Percentiles rank a stretch among this genome's conserved stretches.
These are phyloP conservation scores for Melinopterus prodromus DNA, from an alignment of 2,888 invertebrate species.

Conservation along the genomic window DNA sequence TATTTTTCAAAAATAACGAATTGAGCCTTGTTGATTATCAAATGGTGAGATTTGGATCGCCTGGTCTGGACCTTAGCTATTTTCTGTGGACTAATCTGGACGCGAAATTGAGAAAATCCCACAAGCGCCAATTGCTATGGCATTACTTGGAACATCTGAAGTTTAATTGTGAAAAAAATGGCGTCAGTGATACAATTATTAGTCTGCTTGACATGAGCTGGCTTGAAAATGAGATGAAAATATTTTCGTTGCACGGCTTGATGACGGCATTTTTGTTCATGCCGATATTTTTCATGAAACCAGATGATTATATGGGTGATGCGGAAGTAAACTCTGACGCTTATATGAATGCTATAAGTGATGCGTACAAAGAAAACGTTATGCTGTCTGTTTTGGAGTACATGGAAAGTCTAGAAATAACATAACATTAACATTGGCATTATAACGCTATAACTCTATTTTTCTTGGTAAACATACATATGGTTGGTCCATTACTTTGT, in stretches of 20 bases:
- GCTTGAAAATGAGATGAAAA: slow-evolving; percentile 42
- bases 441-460: too few relatives aligned
- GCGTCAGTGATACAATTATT: slow-evolving; percentile 27
- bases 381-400: neutral
- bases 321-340: neutral
- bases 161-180: slow-evolving; percentile 28
- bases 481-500: too few relatives aligned
- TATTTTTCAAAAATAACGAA: slow-evolving; percentile 39
- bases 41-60: slow-evolving; percentile 44
- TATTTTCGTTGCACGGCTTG: slow-evolving; percentile 41
- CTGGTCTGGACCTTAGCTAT: slow-evolving; percentile 45
- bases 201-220: slow-evolving; percentile 39
- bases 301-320: slow-evolving; percentile 35
- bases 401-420: neutral
- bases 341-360: slow-evolving; percentile 11
- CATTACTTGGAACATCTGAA: slow-evolving; percentile 40
- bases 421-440: neutral
- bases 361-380: slow-evolving; percentile 19
- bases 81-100: slow-evolving; percentile 45
- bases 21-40: slow-evolving; percentile 45
- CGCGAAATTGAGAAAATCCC: slow-evolving; percentile 32
- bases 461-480: too few relatives aligned
- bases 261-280: slow-evolving; percentile 39
- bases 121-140: slow-evolving; percentile 37
- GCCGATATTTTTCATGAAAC: slow-evolving; percentile 39